These are phyloP conservation scores for Hycleus cichorii DNA, from an alignment of 1,140 invertebrate species.

Conservation along the genomic window DNA sequence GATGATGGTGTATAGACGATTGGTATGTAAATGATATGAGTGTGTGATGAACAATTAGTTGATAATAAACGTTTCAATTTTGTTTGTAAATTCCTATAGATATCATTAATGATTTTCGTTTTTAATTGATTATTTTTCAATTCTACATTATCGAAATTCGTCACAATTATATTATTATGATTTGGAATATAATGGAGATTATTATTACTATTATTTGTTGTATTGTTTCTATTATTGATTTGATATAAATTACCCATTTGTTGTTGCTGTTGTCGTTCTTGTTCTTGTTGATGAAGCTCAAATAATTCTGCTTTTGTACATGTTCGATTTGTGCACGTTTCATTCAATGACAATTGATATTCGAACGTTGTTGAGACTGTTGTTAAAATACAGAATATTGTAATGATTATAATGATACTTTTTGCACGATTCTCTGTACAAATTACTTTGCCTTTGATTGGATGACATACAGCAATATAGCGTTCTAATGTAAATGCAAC, in stretches of 20 bases:
- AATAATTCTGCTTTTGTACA: conserved; percentile 1
- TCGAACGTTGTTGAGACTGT: conserved; percentile 61
- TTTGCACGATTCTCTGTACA: conserved; percentile 57
- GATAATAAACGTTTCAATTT: neutral
- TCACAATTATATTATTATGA: conserved; percentile 6
- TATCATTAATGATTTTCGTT: conserved; percentile 6
- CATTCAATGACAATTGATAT: conserved; percentile 40
- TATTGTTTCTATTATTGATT: conserved; percentile 17
- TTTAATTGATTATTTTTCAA: neutral
- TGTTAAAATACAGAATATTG: conserved; percentile 55
- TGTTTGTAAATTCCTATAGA: conserved; percentile 1
- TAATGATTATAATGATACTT: conserved; percentile 54
- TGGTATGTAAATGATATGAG: conserved; percentile 22
- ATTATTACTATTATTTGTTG: neutral
- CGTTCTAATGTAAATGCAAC: conserved; percentile 72
- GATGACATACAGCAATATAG: conserved; percentile 70
- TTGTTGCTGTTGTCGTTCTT: conserved; percentile 54
- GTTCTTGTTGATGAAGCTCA: neutral
- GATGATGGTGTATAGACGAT: neutral
- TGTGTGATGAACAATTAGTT: conserved; percentile 22
- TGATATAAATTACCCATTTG: conserved; percentile 43
- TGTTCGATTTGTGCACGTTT: conserved; percentile 18
- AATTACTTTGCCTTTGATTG: conserved; percentile 62
- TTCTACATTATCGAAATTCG: neutral
- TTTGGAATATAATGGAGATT: conserved; percentile 11